These are phyloP conservation scores for Marronus borbonicus DNA, from an alignment of 2,888 invertebrate genomes.

Conservation along the genomic window DNA sequence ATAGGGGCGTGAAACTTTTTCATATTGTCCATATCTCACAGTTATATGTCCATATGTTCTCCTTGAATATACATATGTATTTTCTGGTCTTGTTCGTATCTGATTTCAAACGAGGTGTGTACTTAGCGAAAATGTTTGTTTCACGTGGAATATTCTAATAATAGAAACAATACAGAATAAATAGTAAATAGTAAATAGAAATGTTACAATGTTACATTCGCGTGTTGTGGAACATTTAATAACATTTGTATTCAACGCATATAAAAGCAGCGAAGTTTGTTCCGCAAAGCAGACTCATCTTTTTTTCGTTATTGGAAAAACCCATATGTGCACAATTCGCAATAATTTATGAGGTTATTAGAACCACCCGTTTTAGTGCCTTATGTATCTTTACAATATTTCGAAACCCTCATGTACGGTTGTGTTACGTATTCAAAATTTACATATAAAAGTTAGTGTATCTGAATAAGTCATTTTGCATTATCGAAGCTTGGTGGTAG, in stretches of 20 bases:
- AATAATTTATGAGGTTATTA: neutral
- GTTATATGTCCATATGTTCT: neutral
- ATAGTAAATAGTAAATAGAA: neutral
- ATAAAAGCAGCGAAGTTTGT: conserved; percentile 3
- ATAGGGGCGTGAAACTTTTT: too few relatives aligned
- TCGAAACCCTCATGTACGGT: neutral
- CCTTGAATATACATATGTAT: neutral
- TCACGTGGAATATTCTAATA: neutral
- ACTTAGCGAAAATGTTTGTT: neutral
- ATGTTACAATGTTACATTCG: neutral
- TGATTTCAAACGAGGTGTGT: neutral
- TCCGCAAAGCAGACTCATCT: neutral
- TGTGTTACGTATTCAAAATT: too few relatives aligned
- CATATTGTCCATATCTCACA: too few relatives aligned
- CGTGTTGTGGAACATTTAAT: neutral
- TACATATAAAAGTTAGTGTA: too few relatives aligned
- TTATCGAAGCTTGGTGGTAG: too few relatives aligned
- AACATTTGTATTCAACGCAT: neutral
- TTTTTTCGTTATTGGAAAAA: neutral
- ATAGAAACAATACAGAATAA: neutral
- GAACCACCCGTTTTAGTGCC: too few relatives aligned
- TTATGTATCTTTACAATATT: neutral
- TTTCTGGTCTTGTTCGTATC: neutral
- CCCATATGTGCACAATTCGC: neutral
- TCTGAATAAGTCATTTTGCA: too few relatives aligned